Conservation (phyloP, 2,888 invertebrate species). For the Dermolepida albohirtum region DNA sequence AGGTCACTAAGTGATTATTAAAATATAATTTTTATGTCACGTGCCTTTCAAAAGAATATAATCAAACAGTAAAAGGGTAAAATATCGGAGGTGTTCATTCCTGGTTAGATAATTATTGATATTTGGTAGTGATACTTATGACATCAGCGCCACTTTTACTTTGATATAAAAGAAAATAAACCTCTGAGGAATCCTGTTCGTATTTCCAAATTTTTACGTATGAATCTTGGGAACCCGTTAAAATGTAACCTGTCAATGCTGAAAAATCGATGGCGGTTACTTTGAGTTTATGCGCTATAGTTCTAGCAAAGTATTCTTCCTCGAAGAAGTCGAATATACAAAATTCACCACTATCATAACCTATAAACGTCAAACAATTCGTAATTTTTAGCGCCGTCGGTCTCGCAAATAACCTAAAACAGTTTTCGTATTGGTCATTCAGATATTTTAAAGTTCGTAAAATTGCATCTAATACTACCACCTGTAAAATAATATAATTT, state of each 20-base stretch:
- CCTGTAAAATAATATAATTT: no score
- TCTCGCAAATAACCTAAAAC: slow-evolving; percentile 48
- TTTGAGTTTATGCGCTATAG: slow-evolving; percentile 52
- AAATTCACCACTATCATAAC: slow-evolving; percentile 54
- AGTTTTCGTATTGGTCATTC: background rate
- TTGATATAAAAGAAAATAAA: slow-evolving; percentile 7
- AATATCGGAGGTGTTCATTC: no score
- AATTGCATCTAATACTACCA: no score
- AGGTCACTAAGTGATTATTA: no score
- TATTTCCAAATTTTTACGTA: slow-evolving; percentile 53
- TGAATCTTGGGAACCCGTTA: slow-evolving; percentile 53
- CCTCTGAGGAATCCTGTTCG: slow-evolving; percentile 42
- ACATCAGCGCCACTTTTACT: no score
- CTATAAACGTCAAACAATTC: slow-evolving; percentile 51
- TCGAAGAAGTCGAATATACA: slow-evolving; percentile 52
- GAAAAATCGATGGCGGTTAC: slow-evolving; percentile 54
- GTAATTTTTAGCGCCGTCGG: slow-evolving; percentile 50
- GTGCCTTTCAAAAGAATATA: no score
- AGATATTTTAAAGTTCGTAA: no score
- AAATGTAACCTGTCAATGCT: slow-evolving; percentile 46
- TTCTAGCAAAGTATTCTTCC: slow-evolving; percentile 45
- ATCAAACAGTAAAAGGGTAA: no score
- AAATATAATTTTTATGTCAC: no score
- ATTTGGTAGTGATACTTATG: no score
- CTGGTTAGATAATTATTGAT: no score